Conservation (phyloP, 2,888 invertebrate genomes). For the Lasioglossum calceatum region DNA sequence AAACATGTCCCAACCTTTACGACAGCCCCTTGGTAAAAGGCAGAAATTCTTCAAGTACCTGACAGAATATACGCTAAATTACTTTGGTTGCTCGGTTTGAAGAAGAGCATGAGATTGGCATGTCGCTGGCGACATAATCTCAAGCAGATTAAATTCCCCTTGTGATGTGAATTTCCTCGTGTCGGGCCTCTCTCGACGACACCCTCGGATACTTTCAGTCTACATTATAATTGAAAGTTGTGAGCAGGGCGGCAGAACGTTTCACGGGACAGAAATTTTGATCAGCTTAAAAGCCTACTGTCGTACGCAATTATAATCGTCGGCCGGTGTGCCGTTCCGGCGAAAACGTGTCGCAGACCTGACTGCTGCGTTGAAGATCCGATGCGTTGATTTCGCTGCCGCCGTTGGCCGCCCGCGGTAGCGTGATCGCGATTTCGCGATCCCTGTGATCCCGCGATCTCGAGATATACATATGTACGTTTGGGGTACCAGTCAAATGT, state of each 20-base stretch:
- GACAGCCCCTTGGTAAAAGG: too few relatives aligned
- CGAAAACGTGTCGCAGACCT: too few relatives aligned
- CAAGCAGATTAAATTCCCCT: background rate
- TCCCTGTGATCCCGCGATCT: background rate
- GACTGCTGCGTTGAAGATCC: too few relatives aligned
- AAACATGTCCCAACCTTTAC: too few relatives aligned
- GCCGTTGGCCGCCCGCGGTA: background rate
- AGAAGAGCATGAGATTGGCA: too few relatives aligned
- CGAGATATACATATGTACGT: background rate
- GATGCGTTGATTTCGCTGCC: background rate
- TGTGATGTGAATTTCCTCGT: background rate
- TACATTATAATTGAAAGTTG: background rate
- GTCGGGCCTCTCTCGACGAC: too few relatives aligned
- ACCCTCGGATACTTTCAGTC: background rate
- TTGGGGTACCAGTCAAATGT: conserved; percentile 43
- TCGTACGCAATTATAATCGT: conserved; percentile 19
- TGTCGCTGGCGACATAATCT: background rate
- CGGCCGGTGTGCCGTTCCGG: background rate
- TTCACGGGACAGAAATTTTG: background rate
- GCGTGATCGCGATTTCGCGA: background rate
- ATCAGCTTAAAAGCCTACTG: conserved; percentile 17
- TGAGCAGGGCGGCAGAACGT: background rate
- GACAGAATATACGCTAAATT: too few relatives aligned
- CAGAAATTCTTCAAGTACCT: too few relatives aligned
- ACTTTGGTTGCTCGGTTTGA: too few relatives aligned